Evolutionary conservation across 2,797 vertebrate genomes (phyloP).

Genomic region (Esox masquinongy): DNA sequence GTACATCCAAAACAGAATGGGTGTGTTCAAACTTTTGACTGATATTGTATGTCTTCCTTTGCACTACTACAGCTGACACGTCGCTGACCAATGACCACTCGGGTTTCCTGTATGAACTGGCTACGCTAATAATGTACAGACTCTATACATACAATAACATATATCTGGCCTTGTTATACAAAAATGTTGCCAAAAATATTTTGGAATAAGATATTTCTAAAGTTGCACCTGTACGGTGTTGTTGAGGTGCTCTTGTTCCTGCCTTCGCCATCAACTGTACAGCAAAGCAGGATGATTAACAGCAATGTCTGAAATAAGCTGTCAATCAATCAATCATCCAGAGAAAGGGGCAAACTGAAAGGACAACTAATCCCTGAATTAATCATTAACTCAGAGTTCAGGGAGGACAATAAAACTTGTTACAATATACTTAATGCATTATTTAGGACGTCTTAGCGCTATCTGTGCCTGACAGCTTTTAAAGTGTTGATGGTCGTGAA

Average conservation of each 20-base stretch:
- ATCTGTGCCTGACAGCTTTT: background rate
- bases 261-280: background rate
- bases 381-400: background rate
- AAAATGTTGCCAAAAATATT: background rate
- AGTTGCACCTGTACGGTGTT: background rate
- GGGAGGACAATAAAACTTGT: background rate
- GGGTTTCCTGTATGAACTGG: too few relatives aligned
- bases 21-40: too few relatives aligned
- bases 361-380: background rate
- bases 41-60: too few relatives aligned
- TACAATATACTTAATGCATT: constrained; percentile 1
- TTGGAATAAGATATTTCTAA: background rate
- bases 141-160: too few relatives aligned
- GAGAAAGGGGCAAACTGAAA: background rate
- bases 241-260: background rate
- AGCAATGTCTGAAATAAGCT: background rate
- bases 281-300: background rate
- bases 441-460: background rate
- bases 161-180: too few relatives aligned
- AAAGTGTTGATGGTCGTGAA: background rate
- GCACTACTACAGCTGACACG: too few relatives aligned
- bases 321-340: constrained; percentile 2
- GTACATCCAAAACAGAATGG: too few relatives aligned
- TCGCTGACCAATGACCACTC: too few relatives aligned
- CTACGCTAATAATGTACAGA: too few relatives aligned